phyloP scores from a whole-genome alignment of 1,140 invertebrate species.

The Ctenoplectra terminalis region DNA sequence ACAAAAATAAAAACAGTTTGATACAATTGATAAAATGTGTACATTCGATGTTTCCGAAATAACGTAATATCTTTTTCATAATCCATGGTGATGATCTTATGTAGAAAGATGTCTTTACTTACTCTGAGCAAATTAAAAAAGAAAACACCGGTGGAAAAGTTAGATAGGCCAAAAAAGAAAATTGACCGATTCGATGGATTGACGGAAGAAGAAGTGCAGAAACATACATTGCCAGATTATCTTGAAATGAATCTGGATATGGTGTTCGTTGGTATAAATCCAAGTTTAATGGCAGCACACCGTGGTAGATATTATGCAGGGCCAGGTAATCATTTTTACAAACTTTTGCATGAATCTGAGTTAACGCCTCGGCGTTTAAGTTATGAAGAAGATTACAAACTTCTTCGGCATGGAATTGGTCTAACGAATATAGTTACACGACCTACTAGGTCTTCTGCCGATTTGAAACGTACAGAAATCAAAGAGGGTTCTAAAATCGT shows the following conservation, averaged over 20 bases:
- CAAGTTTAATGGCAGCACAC: slow-evolving; percentile 79
- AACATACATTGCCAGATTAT: slow-evolving; percentile 75
- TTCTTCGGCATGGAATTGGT: slow-evolving; percentile 76
- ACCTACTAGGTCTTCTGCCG: slow-evolving; percentile 79
- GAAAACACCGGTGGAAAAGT: slow-evolving; percentile 22
- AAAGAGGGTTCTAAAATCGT: slow-evolving; percentile 74
- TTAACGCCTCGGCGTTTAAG: slow-evolving; percentile 71
- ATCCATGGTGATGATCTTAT: background rate
- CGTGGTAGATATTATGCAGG: slow-evolving; percentile 81
- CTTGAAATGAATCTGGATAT: slow-evolving; percentile 76
- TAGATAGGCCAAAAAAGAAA: slow-evolving; percentile 66
- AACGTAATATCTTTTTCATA: background rate
- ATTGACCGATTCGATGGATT: slow-evolving; percentile 76
- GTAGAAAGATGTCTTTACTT: slow-evolving; percentile 66
- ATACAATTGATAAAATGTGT: background rate
- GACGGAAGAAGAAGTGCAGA: slow-evolving; percentile 77
- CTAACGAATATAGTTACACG: slow-evolving; percentile 80
- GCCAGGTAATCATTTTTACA: slow-evolving; percentile 82
- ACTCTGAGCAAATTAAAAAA: slow-evolving; percentile 70
- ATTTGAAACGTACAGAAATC: slow-evolving; percentile 77
- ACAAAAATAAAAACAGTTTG: background rate
- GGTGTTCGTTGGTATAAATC: slow-evolving; percentile 81
- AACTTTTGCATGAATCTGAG: slow-evolving; percentile 76
- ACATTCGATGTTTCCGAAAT: background rate
- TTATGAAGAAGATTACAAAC: slow-evolving; percentile 77